A percentile compares a stretch with the other conserved stretches of the same genome.
phyloP scores from a whole-genome alignment of 1,140 invertebrate species.

The Octopus bimaculoides region DNA sequence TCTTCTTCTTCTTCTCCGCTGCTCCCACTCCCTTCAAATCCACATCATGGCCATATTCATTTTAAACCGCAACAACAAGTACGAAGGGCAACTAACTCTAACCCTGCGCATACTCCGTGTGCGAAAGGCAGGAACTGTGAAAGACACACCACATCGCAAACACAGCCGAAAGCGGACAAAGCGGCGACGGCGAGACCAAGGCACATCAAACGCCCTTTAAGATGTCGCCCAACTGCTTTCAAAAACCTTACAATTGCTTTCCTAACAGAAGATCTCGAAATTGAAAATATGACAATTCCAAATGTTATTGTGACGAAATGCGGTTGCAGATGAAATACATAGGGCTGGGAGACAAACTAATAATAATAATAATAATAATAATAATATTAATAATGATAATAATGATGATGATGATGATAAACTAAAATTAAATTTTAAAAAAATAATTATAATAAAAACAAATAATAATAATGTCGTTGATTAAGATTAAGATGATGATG shows the following conservation, averaged over 20 bases:
- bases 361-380: too few species aligned
- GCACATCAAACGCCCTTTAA: background rate
- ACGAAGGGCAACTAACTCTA: background rate
- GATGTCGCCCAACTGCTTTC: background rate
- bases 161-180: background rate
- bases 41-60: background rate
- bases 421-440: too few species aligned
- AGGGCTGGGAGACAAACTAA: too few species aligned
- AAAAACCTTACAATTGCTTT: background rate
- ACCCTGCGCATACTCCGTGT: background rate
- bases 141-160: background rate
- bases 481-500: too few species aligned
- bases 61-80: background rate
- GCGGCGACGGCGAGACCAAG: background rate
- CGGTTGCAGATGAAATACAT: background rate
- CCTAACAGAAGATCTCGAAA: background rate
- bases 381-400: too few species aligned
- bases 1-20: too few species aligned
- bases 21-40: too few species aligned
- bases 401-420: too few species aligned
- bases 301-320: background rate
- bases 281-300: constrained; percentile 11
- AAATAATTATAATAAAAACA: too few species aligned
- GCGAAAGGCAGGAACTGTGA: background rate
- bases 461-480: too few species aligned